Evolutionary conservation across 2,888 invertebrate species (phyloP).

Genomic region (Scotopteryx bipunctaria): DNA sequence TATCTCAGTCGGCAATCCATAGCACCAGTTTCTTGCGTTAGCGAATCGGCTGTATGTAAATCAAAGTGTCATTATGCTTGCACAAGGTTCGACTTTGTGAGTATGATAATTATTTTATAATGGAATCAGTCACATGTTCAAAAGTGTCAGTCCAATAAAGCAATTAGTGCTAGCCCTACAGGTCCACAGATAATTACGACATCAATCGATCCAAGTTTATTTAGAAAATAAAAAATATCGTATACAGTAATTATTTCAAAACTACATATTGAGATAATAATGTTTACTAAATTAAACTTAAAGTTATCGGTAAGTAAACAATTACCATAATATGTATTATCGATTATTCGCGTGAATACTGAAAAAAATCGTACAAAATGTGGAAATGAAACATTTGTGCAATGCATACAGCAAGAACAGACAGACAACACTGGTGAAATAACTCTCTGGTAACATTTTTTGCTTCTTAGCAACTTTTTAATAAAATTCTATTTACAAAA

Average conservation of each 20-base stretch:
- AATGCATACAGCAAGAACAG: constrained; percentile 10
- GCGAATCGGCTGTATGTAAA: background rate
- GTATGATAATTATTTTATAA: too few relatives aligned
- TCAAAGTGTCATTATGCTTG: too few relatives aligned
- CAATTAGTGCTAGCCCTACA: constrained; percentile 13
- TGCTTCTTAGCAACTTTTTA: constrained; percentile 46
- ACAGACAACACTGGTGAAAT: constrained; percentile 50
- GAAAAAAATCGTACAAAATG: constrained; percentile 28
- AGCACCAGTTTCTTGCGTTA: constrained; percentile 16
- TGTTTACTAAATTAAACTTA: constrained; percentile 6
- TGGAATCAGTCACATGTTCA: too few relatives aligned
- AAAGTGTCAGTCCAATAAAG: background rate
- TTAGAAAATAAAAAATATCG: constrained; percentile 10
- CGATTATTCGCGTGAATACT: constrained; percentile 17
- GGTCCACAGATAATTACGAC: constrained; percentile 15
- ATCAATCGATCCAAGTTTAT: constrained; percentile 8
- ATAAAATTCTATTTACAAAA: constrained; percentile 76
- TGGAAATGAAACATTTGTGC: constrained; percentile 28
- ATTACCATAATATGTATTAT: constrained; percentile 14
- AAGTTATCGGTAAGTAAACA: constrained; percentile 3
- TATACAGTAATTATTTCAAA: background rate
- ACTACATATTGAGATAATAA: constrained; percentile 14
- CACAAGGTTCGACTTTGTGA: too few relatives aligned
- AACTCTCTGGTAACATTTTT: constrained; percentile 61
- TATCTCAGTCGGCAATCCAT: constrained; percentile 20